Evolutionary conservation across 2,113 vertebrate species (phyloP), one percentile per base, ranked within the genome.

Genomic region (Aptenodytes forsteri): DNA sequence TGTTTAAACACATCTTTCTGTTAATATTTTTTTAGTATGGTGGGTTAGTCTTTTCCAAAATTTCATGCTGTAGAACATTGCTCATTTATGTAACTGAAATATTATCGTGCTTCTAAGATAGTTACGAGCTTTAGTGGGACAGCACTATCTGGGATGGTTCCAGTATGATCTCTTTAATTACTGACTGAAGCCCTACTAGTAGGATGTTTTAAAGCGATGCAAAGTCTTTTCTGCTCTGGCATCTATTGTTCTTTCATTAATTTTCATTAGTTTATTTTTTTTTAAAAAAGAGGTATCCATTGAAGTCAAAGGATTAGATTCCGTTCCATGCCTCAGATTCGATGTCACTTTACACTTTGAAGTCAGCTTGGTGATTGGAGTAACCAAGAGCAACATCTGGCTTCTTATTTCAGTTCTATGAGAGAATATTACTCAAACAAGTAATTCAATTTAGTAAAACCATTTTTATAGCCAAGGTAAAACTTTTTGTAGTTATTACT

Each of bases 221-320:
- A 62, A 61, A 86, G 12, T 52, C 11, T 91, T 67, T 91, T 83
- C 79, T 84, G 49, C 70, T 59, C 16, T 93, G 50, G 40, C 30
- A 34, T 69, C 26, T 83, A 36, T 93, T 82, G 46, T 54, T 95
- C 76, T 90, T 91, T 84, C 81, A 64, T 44, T 91, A 82, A 85
- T 77, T 86, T 83, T 44, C 56, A 25, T 62, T 56, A 65, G 10
- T 72, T 96, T 95, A 16, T n/a, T 61, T 14, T 75, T 56, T 32
- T 54, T 61, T 5, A 70, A 36, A 50, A 72, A 9, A 18, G 52
- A 44, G 38, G 9, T 42, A 54, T 66, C 73, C 65, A 58, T 58
- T 93, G 73, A 92, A 97, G 73, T 81, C 22, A 3, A 96, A 64
- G 85, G 89, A 85, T 66, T 62, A 34, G 65, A 67, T 94, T 87